These are phyloP conservation scores for Triplophysa bombifrons DNA, from an alignment of 2,797 vertebrate genomes.

Conservation along the genomic window DNA sequence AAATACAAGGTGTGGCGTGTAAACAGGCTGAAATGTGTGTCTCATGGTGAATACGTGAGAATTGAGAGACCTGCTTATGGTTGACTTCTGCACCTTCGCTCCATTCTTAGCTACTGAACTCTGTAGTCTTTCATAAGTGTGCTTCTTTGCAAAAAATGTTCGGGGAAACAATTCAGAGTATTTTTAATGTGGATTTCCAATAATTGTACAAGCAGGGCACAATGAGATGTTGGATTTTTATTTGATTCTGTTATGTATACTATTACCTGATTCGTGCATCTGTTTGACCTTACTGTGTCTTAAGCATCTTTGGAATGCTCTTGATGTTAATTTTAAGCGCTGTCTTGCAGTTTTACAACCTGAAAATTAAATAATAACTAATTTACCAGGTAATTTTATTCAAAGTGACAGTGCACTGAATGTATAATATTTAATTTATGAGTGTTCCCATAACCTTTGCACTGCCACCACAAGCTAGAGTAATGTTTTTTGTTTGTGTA, in stretches of 20 bases:
- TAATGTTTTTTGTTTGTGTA: background rate
- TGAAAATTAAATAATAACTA: background rate
- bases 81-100: background rate
- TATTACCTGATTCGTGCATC: background rate
- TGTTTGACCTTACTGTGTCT: constrained; percentile 1
- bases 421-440: no score
- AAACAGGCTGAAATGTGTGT: no score
- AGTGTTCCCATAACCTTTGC: no score
- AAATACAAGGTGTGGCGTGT: no score
- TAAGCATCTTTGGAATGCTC: background rate
- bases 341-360: background rate
- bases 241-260: background rate
- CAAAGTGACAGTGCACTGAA: no score
- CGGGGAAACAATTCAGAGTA: background rate
- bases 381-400: no score
- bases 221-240: background rate
- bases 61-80: background rate
- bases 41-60: no score
- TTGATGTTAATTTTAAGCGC: background rate
- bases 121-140: background rate
- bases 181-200: background rate
- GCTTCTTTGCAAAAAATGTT: background rate
- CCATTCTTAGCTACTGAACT: background rate
- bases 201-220: background rate
- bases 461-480: no score